Evolutionary conservation across 2,888 invertebrate genomes (phyloP).

Genomic region (Epistrophe eligans): DNA sequence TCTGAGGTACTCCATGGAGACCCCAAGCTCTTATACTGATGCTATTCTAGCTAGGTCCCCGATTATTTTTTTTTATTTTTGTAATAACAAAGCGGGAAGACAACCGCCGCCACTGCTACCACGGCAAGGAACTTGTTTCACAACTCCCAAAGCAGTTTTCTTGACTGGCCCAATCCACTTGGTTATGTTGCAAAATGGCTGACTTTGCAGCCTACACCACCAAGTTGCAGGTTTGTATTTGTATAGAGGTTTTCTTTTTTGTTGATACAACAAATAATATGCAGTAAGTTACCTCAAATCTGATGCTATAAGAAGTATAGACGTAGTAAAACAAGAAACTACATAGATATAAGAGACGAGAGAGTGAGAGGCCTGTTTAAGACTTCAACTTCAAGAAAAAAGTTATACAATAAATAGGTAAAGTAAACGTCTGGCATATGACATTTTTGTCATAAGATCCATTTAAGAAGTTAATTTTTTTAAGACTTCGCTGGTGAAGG

Average conservation of each 20-base stretch:
- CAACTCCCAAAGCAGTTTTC: constrained; percentile 46
- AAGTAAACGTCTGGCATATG: too few relatives aligned
- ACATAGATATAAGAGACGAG: too few relatives aligned
- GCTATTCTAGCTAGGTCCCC: background rate
- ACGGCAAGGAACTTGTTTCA: constrained; percentile 60
- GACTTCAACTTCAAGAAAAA: too few relatives aligned
- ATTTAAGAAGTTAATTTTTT: too few relatives aligned
- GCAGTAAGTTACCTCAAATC: background rate
- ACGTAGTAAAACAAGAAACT: too few relatives aligned
- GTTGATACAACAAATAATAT: background rate
- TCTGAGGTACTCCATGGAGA: constrained; percentile 37
- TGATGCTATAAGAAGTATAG: background rate
- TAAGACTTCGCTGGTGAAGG: too few relatives aligned
- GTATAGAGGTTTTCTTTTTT: background rate
- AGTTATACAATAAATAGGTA: too few relatives aligned
- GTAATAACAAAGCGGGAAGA: constrained; percentile 42
- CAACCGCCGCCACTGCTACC: background rate
- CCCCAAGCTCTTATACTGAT: background rate
- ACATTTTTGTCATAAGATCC: too few relatives aligned
- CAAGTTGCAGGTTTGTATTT: constrained; percentile 24
- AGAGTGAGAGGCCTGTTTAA: too few relatives aligned
- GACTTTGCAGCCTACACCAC: constrained; percentile 54
- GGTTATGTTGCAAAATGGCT: constrained; percentile 67
- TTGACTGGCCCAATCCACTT: constrained; percentile 63
- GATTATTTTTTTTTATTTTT: constrained; percentile 51